Evolutionary conservation across 2,888 invertebrate species (phyloP), one percentile per base, ranked within the genome.

Genomic region (Drosophila mimica): DNA sequence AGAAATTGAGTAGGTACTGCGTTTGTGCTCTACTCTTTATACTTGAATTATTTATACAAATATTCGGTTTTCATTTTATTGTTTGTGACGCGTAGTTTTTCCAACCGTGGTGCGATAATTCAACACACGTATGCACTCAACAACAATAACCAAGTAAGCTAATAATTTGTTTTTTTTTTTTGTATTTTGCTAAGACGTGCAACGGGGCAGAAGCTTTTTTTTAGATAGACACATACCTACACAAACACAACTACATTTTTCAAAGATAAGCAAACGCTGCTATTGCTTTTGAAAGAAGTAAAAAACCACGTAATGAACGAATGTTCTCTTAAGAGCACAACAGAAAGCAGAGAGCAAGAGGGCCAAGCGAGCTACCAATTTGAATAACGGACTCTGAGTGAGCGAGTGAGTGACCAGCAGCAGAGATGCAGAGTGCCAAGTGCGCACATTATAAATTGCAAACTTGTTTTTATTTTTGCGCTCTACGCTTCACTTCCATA

Each of bases 401-500:
- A 46, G 25, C 20, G 46, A 46, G 25, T 46, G 46, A 46, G 46
- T 46, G 70, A 59, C 64, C 78, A 76, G 51, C 59, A 67, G 76
- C 71, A 46, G 54, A 78, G 64, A 68, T 66, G 83, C 75, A 71
- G 79, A 88, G 80, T 84, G 88, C 85, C 83, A 85, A 88, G 90
- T 88, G 85, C 79, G 86, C 83, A 82, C 87, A 82, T 80, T 72
- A 46, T 46, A 83, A 79, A 88, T 88, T 88, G 90, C 86, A 90
- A 88, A 88, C 87, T 88, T 86, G 87, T 88, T 88, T 88, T 85
- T 62, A 75, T 75, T 71, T 80, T 78, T 61, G 63, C 74, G 63
- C 74, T 87, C 70, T 70, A 70, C 79, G 75, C 82, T 79, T 76
- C 77, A 80, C 76, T 88, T 78, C 82, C 76, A 81, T 82, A 67